Evolutionary conservation across 2,888 invertebrate genomes (phyloP).

Genomic region (Cephus runcator): DNA sequence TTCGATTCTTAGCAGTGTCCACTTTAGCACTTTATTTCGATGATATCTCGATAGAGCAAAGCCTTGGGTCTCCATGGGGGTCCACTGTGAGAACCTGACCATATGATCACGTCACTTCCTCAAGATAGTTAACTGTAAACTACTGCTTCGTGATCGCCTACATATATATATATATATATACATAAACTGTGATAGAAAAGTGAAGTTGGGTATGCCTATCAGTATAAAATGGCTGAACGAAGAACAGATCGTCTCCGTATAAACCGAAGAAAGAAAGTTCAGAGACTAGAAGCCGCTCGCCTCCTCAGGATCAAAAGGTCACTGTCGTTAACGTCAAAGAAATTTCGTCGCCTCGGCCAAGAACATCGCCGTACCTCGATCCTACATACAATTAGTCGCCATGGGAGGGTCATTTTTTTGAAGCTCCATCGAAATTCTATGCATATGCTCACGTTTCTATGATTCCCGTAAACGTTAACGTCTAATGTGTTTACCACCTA

Average conservation of each 20-base stretch:
- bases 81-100: constrained; percentile 18
- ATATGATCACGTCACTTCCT: neutral
- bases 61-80: constrained; percentile 15
- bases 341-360: neutral
- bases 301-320: neutral
- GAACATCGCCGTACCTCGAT: neutral
- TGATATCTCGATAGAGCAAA: constrained; percentile 17
- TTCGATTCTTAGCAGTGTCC: constrained; percentile 8
- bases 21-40: constrained; percentile 24
- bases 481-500: neutral
- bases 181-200: neutral
- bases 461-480: neutral
- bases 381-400: neutral
- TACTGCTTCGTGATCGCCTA: neutral
- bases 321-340: neutral
- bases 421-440: constrained; percentile 2
- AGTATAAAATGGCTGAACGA: neutral
- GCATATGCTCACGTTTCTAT: neutral
- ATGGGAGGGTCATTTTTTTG: neutral
- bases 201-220: neutral
- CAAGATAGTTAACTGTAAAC: constrained; percentile 1
- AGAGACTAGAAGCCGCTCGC: neutral
- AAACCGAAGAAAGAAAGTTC: neutral
- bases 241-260: neutral
- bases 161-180: neutral